phyloP scores from a whole-genome alignment of 2,797 vertebrate genomes.

The Meda fulgida region DNA sequence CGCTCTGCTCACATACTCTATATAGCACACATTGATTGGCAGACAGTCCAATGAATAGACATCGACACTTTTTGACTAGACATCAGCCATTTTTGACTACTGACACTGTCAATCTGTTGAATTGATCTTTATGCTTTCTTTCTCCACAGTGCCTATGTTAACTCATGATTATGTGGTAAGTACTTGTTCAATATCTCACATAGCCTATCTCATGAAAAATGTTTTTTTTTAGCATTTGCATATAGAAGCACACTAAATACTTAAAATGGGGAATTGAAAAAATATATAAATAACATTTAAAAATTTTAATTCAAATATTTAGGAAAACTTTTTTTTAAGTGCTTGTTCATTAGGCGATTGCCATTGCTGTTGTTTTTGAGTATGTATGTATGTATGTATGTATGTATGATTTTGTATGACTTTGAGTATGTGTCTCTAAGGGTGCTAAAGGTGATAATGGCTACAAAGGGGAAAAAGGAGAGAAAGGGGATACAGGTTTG shows the following conservation, averaged over 20 bases:
- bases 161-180: constrained; percentile 57
- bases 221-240: background rate
- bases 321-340: background rate
- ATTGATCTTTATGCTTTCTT: background rate
- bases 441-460: constrained; percentile 33
- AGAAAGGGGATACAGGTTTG: constrained; percentile 41
- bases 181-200: constrained; percentile 10
- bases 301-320: no score
- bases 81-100: background rate
- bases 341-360: background rate
- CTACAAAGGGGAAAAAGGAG: constrained; percentile 34
- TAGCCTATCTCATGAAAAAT: background rate
- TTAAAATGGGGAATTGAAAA: background rate
- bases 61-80: background rate
- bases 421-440: constrained; percentile 7
- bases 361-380: background rate
- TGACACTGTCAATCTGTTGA: background rate
- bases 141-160: constrained; percentile 41
- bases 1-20: background rate
- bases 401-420: background rate
- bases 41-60: background rate
- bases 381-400: background rate
- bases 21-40: background rate
- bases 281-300: background rate
- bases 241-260: background rate